phyloP scores from a whole-genome alignment of 2,113 vertebrate genomes.

The Ascaphus truei region DNA sequence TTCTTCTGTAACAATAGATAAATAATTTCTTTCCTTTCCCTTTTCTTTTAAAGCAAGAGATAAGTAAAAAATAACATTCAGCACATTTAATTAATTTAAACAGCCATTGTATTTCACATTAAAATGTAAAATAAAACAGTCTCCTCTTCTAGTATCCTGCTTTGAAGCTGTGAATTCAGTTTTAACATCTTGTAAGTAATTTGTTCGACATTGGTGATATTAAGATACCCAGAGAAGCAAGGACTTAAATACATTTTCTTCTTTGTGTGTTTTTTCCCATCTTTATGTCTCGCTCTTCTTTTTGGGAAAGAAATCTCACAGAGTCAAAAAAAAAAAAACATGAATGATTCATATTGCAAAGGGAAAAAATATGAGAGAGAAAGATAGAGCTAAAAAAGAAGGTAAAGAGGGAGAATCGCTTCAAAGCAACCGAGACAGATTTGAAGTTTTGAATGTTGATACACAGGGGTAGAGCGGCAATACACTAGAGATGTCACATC shows the following conservation, averaged over 20 bases:
- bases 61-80: rapidly evolving
- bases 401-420: conserved; percentile 55
- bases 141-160: conserved; percentile 6
- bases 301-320: no score
- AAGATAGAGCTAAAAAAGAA: conserved; percentile 36
- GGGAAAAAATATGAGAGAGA: not conserved
- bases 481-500: conserved; percentile 56
- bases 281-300: no score
- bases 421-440: conserved; percentile 59
- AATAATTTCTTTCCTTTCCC: no score
- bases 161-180: not conserved
- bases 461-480: conserved; percentile 52
- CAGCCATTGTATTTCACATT: not conserved
- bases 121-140: conserved; percentile 20
- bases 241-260: conserved; percentile 42
- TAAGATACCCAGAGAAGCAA: conserved; percentile 40
- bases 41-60: not conserved
- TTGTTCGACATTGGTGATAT: conserved; percentile 53
- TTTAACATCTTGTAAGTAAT: conserved; percentile 49
- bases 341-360: conserved; percentile 57
- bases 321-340: conserved; percentile 39
- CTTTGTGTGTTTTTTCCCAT: no score
- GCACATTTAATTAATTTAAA: rapidly evolving
- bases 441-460: conserved; percentile 58
- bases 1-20: no score